phyloP scores from a whole-genome alignment of 2,797 vertebrate genomes.

The Eulemur rubriventer region DNA sequence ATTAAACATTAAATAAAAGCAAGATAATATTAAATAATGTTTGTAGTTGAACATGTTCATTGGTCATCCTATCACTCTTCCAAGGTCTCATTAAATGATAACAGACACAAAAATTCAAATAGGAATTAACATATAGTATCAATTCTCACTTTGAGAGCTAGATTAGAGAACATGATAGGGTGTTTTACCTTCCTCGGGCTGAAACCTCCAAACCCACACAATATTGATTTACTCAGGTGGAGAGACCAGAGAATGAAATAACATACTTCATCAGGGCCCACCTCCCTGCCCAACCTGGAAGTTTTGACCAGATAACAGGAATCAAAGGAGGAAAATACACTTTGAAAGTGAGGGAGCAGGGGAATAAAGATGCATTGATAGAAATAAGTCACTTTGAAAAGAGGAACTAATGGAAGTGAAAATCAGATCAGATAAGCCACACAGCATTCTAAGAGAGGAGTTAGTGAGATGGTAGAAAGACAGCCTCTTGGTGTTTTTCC shows the following conservation, averaged over 20 bases:
- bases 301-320: neutral
- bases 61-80: neutral
- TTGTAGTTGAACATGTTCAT: neutral
- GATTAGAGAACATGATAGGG: neutral
- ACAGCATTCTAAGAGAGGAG: neutral
- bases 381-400: neutral
- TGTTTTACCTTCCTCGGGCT: neutral
- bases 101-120: neutral
- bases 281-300: neutral
- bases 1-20: neutral
- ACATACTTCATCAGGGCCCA: neutral
- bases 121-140: neutral
- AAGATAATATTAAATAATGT: neutral
- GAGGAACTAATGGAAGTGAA: neutral
- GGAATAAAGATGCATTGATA: neutral
- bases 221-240: neutral
- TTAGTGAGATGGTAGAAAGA: neutral
- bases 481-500: fast-evolving
- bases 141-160: neutral
- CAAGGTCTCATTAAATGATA: neutral
- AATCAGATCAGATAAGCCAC: neutral
- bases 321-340: neutral
- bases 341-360: neutral
- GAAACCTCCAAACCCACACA: neutral
- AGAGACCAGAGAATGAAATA: neutral